phyloP scores from a whole-genome alignment of 2,888 invertebrate species.

The Neoscelio sp. region DNA sequence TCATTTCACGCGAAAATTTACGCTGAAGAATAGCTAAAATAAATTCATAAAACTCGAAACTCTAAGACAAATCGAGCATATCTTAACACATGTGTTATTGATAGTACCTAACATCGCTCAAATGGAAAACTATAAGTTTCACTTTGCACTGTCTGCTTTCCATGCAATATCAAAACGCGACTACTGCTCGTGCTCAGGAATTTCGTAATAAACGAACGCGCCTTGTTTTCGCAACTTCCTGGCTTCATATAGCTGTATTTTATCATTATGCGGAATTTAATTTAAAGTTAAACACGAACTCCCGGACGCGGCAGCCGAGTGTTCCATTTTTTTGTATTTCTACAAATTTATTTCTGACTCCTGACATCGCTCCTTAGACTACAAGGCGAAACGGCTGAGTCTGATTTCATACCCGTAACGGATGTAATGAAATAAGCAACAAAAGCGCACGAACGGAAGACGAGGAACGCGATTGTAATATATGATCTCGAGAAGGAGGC shows the following conservation, averaged over 20 bases:
- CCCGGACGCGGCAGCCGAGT: neutral
- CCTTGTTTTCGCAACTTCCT: slow-evolving; percentile 64
- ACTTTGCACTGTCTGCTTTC: slow-evolving; percentile 49
- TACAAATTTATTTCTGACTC: slow-evolving; percentile 3
- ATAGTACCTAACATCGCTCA: slow-evolving; percentile 49
- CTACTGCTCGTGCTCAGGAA: slow-evolving; percentile 49
- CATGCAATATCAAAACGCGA: slow-evolving; percentile 63
- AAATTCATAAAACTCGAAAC: slow-evolving; percentile 26
- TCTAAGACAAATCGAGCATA: slow-evolving; percentile 54
- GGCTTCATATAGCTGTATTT: slow-evolving; percentile 48
- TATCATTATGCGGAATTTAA: slow-evolving; percentile 71
- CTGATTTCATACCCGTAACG: neutral
- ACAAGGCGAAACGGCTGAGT: neutral
- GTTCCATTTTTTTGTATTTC: slow-evolving; percentile 20
- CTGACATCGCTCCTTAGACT: neutral
- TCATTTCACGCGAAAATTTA: slow-evolving; percentile 14
- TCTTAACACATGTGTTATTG: slow-evolving; percentile 51
- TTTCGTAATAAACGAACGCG: slow-evolving; percentile 67
- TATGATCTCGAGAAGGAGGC: slow-evolving; percentile 31
- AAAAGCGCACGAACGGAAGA: slow-evolving; percentile 17
- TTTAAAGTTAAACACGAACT: slow-evolving; percentile 69
- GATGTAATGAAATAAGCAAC: slow-evolving; percentile 15
- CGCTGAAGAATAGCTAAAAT: slow-evolving; percentile 44
- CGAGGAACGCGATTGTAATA: slow-evolving; percentile 9
- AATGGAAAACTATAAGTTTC: slow-evolving; percentile 59